Evolutionary conservation across 1,140 invertebrate species (phyloP).

Genomic region (Bombus affinis): DNA sequence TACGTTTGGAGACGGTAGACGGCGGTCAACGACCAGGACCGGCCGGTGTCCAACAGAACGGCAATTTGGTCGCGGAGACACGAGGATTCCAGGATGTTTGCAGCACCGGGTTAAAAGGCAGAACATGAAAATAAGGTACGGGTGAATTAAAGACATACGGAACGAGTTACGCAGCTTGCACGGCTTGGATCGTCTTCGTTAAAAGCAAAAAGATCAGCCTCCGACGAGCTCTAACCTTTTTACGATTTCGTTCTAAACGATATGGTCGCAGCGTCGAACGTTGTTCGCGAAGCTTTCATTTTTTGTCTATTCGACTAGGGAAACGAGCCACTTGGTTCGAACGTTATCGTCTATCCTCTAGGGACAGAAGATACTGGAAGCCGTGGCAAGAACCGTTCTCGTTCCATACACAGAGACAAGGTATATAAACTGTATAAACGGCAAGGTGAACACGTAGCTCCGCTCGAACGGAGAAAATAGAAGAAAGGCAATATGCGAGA

Average conservation of each 20-base stretch:
- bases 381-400: background rate
- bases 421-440: background rate
- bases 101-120: conserved; percentile 38
- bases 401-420: background rate
- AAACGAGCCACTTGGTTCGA: too few relatives aligned
- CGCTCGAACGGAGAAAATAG: conserved; percentile 21
- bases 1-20: background rate
- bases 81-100: background rate
- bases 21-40: background rate
- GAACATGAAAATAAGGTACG: conserved; percentile 38
- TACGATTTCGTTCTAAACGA: too few relatives aligned
- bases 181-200: background rate
- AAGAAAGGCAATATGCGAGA: background rate
- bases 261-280: too few relatives aligned
- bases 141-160: conserved; percentile 31
- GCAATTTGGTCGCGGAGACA: background rate
- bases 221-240: background rate
- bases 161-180: conserved; percentile 31
- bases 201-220: too few relatives aligned
- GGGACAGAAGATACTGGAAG: too few relatives aligned
- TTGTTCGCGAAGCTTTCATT: too few relatives aligned
- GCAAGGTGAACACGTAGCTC: conserved; percentile 26
- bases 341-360: too few relatives aligned
- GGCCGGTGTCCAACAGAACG: too few relatives aligned
- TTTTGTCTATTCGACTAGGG: too few relatives aligned